Conservation (phyloP, 2,888 invertebrate genomes). For the Tetrapedia diversipes region DNA sequence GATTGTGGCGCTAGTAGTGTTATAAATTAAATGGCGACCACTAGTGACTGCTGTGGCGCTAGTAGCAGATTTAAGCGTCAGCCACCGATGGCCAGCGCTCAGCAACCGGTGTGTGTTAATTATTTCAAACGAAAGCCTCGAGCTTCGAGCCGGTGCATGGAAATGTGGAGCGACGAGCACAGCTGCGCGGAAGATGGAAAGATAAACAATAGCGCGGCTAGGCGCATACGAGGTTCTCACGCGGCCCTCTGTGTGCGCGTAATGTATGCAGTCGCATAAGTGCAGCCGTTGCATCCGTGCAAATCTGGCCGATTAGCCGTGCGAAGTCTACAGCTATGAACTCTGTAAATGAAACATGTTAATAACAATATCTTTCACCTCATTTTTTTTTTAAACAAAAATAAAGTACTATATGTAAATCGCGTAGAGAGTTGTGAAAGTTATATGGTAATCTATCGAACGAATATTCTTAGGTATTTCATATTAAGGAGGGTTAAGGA, state of each 20-base stretch:
- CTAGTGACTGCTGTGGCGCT: no score
- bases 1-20: no score
- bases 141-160: not conserved
- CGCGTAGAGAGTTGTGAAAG: no score
- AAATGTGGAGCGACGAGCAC: constrained; percentile 3
- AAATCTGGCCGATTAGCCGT: constrained; percentile 21
- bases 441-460: not conserved
- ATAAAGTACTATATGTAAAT: no score
- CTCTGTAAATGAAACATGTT: no score
- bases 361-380: no score
- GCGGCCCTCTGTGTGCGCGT: constrained; percentile 12
- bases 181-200: constrained; percentile 25
- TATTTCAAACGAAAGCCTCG: constrained; percentile 6
- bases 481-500: no score
- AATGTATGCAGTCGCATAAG: constrained; percentile 41
- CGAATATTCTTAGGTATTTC: not conserved
- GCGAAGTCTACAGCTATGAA: no score
- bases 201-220: constrained; percentile 22
- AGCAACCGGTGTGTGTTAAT: not conserved
- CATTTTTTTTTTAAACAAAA: no score
- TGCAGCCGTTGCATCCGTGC: constrained; percentile 25
- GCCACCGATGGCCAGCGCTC: no score
- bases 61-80: not conserved
- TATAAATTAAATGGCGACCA: no score
- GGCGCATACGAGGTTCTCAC: constrained; percentile 30